Evolutionary conservation across 2,888 invertebrate genomes (phyloP), one percentile per base, ranked within the genome.

Genomic region (Drosophila tanythrix): DNA sequence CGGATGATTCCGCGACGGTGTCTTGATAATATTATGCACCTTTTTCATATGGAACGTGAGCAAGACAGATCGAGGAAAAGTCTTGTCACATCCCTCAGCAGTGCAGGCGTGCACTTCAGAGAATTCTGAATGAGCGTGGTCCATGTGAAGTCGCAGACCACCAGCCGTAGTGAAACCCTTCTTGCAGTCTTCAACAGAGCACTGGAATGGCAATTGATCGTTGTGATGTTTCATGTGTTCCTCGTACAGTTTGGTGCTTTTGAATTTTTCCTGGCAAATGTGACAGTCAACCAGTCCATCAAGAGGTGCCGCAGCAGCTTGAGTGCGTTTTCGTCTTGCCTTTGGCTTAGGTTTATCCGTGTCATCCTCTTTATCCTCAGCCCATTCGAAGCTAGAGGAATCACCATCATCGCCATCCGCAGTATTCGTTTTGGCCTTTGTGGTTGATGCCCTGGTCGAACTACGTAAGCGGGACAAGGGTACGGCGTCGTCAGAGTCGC

Each of bases 181-280:
- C 21, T 79, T 74, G 60, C 92, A 92, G 21, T 80, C 79, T 35
- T 88, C 84, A 2, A 90, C 88, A 2, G 82, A 74, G 46, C 92
- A 92, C 71, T 93, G 91, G 62, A 89, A 90, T 4, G 92, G 90
- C 46, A 91, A 68, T 27, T 88, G 81, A 69, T 92, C 92, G 56
- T 92, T 87, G 67, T 92, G 93, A 4, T 83, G 83, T n/a, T 90
- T 90, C 92, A 92, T 92, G 33, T 92, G 92, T 25, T 90, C 89
- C 43, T 91, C 85, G 38, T 92, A 91, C 15, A 88, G 82, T n/a
- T 79, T 75, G 0, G 81, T 72, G 51, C 83, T 91, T 27, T 90
- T 88, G 43, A 92, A 92, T 31, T 83, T 88, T 59, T 91, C 84
- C 8, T 87, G 88, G 50, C 92, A 92, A 43, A 92, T 90, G 48